Percentiles rank a stretch among this genome's conserved stretches.
These are phyloP conservation scores for Catostomus latipinnis DNA, from an alignment of 2,797 vertebrate species.

Conservation along the genomic window DNA sequence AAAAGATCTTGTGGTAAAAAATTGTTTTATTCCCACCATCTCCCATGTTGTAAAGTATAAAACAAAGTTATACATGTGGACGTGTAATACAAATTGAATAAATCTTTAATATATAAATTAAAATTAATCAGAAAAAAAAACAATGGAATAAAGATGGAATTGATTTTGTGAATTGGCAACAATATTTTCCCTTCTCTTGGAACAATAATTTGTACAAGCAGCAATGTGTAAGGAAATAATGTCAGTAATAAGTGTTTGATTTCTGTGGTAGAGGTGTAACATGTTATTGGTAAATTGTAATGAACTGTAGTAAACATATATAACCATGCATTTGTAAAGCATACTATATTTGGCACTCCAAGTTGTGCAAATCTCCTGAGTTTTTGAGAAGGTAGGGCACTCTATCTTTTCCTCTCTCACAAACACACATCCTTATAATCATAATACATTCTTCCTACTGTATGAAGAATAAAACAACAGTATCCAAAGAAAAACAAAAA, in stretches of 20 bases:
- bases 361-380: constrained; percentile 37
- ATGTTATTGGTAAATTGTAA: constrained; percentile 11
- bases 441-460: background rate
- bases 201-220: constrained; percentile 23
- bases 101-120: background rate
- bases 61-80: background rate
- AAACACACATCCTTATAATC: background rate
- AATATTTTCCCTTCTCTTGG: constrained; percentile 32
- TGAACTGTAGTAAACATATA: background rate
- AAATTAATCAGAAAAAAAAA: background rate
- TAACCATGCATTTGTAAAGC: background rate
- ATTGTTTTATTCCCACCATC: background rate
- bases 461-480: constrained; percentile 8
- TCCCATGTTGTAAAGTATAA: background rate
- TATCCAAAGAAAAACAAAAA: background rate
- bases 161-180: background rate
- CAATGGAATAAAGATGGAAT: background rate
- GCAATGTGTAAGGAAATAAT: background rate
- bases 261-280: background rate
- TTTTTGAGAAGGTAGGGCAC: constrained; percentile 6
- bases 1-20: background rate
- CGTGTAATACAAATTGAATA: background rate
- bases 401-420: background rate
- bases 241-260: constrained; percentile 7
- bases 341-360: constrained; percentile 21